Evolutionary conservation across 1,140 invertebrate species (phyloP).

Genomic region (Bemisia tabaci): DNA sequence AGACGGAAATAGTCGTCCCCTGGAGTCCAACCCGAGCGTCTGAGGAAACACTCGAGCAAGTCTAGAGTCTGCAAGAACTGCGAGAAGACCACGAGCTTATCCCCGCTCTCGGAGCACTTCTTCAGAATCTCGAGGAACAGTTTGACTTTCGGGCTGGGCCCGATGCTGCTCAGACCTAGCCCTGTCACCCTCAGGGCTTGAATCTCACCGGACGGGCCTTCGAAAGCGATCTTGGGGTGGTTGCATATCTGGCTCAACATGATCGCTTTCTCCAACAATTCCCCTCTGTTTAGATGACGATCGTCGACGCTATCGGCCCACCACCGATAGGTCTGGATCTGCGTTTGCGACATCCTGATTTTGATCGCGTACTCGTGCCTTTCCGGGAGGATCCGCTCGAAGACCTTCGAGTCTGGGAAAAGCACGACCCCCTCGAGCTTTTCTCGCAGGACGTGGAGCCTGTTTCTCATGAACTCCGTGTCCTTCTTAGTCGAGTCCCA

Average conservation of each 20-base stretch:
- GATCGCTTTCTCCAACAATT: constrained; percentile 37
- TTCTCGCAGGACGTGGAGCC: constrained; percentile 68
- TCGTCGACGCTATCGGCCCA: constrained; percentile 29
- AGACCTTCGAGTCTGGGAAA: constrained; percentile 63
- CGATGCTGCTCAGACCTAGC: constrained; percentile 15
- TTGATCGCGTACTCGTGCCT: constrained; percentile 80
- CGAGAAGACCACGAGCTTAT: constrained; percentile 65
- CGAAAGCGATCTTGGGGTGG: not conserved
- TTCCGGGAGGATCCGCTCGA: constrained; percentile 68
- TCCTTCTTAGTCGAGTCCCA: constrained; percentile 61
- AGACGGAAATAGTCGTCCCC: constrained; percentile 29
- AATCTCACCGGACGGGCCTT: constrained; percentile 19
- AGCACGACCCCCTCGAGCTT: constrained; percentile 68
- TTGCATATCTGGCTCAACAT: not conserved
- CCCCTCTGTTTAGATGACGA: constrained; percentile 37
- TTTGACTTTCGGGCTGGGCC: constrained; percentile 39
- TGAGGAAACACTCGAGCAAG: constrained; percentile 64
- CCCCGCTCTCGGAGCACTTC: constrained; percentile 60
- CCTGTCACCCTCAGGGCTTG: constrained; percentile 14
- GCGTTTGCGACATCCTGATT: constrained; percentile 54
- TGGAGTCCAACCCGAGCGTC: constrained; percentile 15
- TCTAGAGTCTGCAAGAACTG: constrained; percentile 47
- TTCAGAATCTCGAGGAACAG: constrained; percentile 57
- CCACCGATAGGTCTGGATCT: constrained; percentile 37
- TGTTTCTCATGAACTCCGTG: constrained; percentile 63